Base-by-base conservation (phyloP, 2,113 vertebrate genomes). In the Dromiciops gliroides region DNA sequence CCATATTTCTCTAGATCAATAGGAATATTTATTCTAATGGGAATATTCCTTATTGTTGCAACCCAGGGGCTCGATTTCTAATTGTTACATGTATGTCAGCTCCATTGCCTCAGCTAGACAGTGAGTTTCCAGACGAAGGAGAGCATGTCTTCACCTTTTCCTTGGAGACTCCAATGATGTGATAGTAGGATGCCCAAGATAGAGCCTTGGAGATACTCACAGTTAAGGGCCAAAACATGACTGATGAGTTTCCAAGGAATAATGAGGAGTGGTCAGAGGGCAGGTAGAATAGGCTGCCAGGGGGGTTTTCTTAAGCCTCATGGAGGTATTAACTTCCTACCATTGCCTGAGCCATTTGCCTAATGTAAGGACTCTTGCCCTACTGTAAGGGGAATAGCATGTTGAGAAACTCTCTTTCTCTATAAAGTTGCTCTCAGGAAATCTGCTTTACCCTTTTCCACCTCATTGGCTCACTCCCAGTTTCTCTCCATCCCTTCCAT, bases 321-420 rank as follows among this genome's bases (percentile, higher is more conserved):
- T 83, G 48, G 53, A 44, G 11, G 52, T 88, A n/a, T 91, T 75
- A 89, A 28, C 90, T 96, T 51, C 92, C 90, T 89, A 49, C 3
- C 26, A 53, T 93, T 23, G 49, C 95, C 48, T 23, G 37, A 89
- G 48, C 53, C 89, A 91, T 88, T 60, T 37, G 44, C 11, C 60
- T 37, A 50, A 67, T 22, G 0, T 0, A 91, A n/a, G 47, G 44
- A 23, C 8, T 31, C 31, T 91, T 83, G 4, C 88, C 93, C 52
- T 75, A 26, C 48, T 6, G 51, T 88, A 89, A 94, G 89, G 44
- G 31, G 37, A 60, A 90, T 12, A n/a, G 56, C 16, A 19, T 4
- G 0, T 90, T 28, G 67, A 50, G 83, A 75, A n/a, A 75, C 52
- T 89, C 52, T 89, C 51, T 26, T 92, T 88, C 90, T 94, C 26